These are phyloP conservation scores for Paradisaea rubra DNA, from an alignment of 2,113 vertebrate genomes.

Conservation along the genomic window DNA sequence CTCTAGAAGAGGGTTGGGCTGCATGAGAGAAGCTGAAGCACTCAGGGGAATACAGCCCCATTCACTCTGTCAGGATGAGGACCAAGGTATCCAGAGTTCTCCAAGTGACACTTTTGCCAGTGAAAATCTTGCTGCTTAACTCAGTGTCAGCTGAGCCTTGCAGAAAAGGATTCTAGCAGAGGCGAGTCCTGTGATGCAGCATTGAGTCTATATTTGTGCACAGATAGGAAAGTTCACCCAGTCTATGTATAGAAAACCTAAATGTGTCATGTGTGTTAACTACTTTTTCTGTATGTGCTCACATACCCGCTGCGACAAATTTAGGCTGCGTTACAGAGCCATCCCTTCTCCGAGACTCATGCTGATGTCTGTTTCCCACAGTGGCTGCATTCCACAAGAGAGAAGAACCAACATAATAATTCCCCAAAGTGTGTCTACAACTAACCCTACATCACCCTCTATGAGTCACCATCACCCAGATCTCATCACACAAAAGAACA, in stretches of 20 bases:
- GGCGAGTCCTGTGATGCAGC: not conserved
- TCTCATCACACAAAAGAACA: not conserved
- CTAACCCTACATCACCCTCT: not conserved
- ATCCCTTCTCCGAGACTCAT: not conserved
- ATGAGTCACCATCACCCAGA: not conserved
- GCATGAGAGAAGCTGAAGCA: not conserved
- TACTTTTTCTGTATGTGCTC: not conserved
- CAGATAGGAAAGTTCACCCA: not conserved
- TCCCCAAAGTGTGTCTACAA: not conserved
- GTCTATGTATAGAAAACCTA: not conserved
- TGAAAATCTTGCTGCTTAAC: not conserved
- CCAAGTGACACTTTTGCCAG: not conserved
- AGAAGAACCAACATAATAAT: not conserved
- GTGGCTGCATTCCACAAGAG: not conserved
- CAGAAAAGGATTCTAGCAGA: not conserved
- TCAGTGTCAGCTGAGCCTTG: not conserved
- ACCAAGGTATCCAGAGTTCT: not conserved
- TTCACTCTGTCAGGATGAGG: rapidly evolving
- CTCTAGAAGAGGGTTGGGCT: too few species aligned
- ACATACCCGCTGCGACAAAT: not conserved
- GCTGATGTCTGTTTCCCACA: not conserved
- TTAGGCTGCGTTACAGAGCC: not conserved
- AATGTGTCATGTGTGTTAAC: not conserved
- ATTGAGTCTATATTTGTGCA: not conserved
- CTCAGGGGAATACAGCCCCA: not conserved